Percentiles rank a stretch among this genome's conserved stretches.
Conservation (phyloP, 2,888 invertebrate genomes). For the Parelbella ahira region DNA sequence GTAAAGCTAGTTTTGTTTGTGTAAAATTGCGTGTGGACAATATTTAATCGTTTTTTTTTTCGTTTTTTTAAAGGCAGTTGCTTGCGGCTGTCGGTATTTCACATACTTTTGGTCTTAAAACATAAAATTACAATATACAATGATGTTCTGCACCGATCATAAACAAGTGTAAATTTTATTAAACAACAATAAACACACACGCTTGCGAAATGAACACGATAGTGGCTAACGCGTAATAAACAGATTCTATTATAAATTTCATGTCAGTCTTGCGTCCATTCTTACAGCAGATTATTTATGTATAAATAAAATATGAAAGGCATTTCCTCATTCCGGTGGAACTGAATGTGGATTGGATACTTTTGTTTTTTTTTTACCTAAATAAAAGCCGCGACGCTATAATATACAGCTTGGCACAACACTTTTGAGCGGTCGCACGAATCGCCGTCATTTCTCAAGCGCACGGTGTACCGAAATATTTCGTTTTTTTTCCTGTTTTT, state of each 20-base stretch:
- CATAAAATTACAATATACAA: conserved; percentile 17
- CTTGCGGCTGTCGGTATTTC: conserved; percentile 8
- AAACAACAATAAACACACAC: conserved; percentile 13
- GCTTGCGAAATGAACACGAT: conserved; percentile 18
- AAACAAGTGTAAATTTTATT: conserved; percentile 7
- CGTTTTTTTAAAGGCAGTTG: conserved; percentile 11
- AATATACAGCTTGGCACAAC: conserved; percentile 16
- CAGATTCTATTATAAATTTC: conserved; percentile 14
- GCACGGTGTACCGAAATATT: conserved; percentile 12
- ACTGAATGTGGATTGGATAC: not conserved
- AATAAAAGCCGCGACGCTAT: conserved; percentile 4
- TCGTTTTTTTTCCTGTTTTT: too few species aligned
- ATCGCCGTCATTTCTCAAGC: conserved; percentile 21
- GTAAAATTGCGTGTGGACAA: conserved; percentile 13
- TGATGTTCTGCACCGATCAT: conserved; percentile 7
- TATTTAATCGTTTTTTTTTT: conserved; percentile 1
- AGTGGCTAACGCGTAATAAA: conserved; percentile 6
- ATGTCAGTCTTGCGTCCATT: conserved; percentile 7
- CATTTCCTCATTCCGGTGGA: not conserved
- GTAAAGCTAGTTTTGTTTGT: conserved; percentile 22
- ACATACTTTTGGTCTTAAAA: conserved; percentile 19
- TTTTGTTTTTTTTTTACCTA: not conserved
- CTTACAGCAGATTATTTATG: not conserved
- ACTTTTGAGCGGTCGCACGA: not conserved
- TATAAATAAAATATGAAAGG: conserved; percentile 9